A percentile compares a stretch with the other conserved stretches of the same genome.
These are phyloP conservation scores for Cynopterus sphinx DNA, from an alignment of 2,797 vertebrate species.

Conservation along the genomic window DNA sequence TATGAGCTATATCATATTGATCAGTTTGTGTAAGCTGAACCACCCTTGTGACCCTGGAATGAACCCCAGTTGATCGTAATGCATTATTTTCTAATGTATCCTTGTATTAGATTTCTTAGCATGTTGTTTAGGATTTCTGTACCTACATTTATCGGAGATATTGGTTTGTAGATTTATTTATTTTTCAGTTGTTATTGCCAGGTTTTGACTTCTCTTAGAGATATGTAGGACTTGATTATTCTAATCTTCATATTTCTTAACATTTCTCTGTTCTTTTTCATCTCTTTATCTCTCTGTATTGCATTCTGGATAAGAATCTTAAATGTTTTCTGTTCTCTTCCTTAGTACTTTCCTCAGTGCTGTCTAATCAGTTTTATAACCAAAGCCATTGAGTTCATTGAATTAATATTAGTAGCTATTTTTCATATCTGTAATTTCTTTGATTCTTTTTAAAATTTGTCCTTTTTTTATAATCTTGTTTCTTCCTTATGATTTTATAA, in stretches of 20 bases:
- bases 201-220: background rate
- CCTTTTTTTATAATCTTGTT: background rate
- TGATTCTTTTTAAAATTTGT: background rate
- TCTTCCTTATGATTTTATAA: background rate
- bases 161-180: too few relatives aligned
- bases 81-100: too few relatives aligned
- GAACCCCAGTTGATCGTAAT: too few relatives aligned
- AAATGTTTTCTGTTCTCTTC: background rate
- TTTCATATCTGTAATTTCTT: background rate
- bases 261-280: background rate
- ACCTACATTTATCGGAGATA: too few relatives aligned
- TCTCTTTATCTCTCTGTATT: background rate
- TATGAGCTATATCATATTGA: too few relatives aligned
- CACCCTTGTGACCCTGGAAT: too few relatives aligned
- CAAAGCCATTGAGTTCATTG: background rate
- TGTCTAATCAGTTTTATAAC: background rate
- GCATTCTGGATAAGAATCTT: background rate
- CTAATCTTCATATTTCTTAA: background rate
- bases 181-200: too few relatives aligned
- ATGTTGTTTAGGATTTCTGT: too few relatives aligned
- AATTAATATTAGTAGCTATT: background rate
- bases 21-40: too few relatives aligned
- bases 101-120: too few relatives aligned
- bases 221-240: background rate
- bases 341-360: background rate